phyloP scores from a whole-genome alignment of 2,888 invertebrate genomes.

The Lomographa bimaculata region DNA sequence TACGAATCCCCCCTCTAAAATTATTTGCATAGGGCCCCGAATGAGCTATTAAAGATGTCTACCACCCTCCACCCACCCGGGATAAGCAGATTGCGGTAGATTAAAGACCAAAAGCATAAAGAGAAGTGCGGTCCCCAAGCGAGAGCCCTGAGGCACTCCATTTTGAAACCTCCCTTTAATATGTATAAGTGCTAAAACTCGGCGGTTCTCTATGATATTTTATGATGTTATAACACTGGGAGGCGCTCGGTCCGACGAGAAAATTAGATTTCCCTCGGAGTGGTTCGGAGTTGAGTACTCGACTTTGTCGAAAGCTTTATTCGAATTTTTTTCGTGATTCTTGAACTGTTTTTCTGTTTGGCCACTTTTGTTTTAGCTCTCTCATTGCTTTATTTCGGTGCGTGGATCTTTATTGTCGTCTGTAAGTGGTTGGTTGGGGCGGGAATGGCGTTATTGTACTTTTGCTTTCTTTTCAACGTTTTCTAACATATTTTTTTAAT shows the following conservation, averaged over 20 bases:
- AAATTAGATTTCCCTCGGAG: slow-evolving; percentile 79
- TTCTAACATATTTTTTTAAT: slow-evolving; percentile 35
- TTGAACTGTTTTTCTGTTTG: slow-evolving; percentile 69
- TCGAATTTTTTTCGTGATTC: slow-evolving; percentile 64
- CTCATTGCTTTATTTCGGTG: slow-evolving; percentile 66
- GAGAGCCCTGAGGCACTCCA: slow-evolving; percentile 55
- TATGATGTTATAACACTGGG: slow-evolving; percentile 67
- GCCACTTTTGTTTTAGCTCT: slow-evolving; percentile 65
- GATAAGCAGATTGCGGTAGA: slow-evolving; percentile 83
- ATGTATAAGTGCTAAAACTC: slow-evolving; percentile 70
- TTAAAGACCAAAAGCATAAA: slow-evolving; percentile 81
- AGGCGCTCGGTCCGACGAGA: slow-evolving; percentile 66
- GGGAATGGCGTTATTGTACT: slow-evolving; percentile 41
- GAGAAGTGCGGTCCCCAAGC: slow-evolving; percentile 56
- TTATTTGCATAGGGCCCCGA: slow-evolving; percentile 82
- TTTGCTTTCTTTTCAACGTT: slow-evolving; percentile 35
- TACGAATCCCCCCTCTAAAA: slow-evolving; percentile 76
- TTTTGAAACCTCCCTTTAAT: slow-evolving; percentile 64
- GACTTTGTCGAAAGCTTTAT: slow-evolving; percentile 75
- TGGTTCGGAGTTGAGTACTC: slow-evolving; percentile 68
- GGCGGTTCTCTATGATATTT: slow-evolving; percentile 60
- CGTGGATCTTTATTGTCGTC: slow-evolving; percentile 57
- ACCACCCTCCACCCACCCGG: slow-evolving; percentile 59
- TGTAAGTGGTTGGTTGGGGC: slow-evolving; percentile 45
- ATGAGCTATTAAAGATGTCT: slow-evolving; percentile 83